Evolutionary conservation across 53 echinoderm and acorn worm genomes (phyloP).

Genomic region (Echinometra lucunter): DNA sequence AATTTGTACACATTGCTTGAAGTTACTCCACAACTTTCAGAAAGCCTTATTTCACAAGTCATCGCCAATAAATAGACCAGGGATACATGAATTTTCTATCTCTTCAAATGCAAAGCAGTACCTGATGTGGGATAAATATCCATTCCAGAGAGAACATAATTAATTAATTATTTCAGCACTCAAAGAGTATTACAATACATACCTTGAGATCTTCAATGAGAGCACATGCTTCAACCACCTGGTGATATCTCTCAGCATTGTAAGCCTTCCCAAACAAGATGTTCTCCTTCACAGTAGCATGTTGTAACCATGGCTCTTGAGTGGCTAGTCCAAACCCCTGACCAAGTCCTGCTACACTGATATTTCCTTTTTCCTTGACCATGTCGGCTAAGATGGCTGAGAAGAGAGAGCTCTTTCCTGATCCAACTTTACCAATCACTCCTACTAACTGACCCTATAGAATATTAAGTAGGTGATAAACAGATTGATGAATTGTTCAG

Average conservation of each 20-base stretch:
- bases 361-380: constrained; percentile 81
- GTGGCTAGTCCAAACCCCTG: constrained; percentile 89
- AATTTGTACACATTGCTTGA: background rate
- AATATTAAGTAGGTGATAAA: background rate
- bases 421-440: constrained; percentile 92
- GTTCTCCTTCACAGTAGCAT: constrained; percentile 93
- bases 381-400: constrained; percentile 95
- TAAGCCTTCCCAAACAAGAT: constrained; percentile 88
- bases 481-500: background rate
- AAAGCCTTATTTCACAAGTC: too few species aligned
- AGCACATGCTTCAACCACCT: constrained; percentile 91
- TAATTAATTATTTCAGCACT: too few species aligned
- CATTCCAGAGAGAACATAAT: too few species aligned
- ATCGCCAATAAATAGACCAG: too few species aligned
- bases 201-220: constrained; percentile 94
- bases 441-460: constrained; percentile 94
- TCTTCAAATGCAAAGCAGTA: too few species aligned
- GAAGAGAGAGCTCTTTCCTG: constrained; percentile 96
- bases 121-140: too few species aligned
- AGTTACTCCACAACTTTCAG: background rate
- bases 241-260: constrained; percentile 79
- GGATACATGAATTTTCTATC: too few species aligned
- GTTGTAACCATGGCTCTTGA: constrained; percentile 97
- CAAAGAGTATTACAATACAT: background rate
- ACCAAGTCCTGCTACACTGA: constrained; percentile 78